Base-by-base conservation (phyloP, 2,113 vertebrate genomes). In the Seriola rivoliana region DNA sequence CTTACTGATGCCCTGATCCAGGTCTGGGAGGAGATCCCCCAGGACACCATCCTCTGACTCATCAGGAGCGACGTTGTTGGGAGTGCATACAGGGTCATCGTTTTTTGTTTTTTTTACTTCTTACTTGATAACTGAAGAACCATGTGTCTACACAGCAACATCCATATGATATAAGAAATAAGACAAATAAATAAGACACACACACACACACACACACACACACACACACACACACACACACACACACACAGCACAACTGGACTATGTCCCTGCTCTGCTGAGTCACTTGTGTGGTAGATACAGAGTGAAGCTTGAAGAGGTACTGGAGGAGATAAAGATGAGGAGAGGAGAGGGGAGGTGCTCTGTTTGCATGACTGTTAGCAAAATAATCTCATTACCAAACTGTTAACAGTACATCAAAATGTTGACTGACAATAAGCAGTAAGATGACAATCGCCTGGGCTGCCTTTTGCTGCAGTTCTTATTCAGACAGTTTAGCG, bases 281-380 rank as follows among this genome's bases (percentile, higher is more conserved):
- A 71, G 54, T 88, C 79, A 75, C 79, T 46, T 36, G 16, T 23
- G 65, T 36, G 65, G 71, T 67, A 66, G 38, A 75, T 23, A 21
- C 66, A 70, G 62, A 63, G 21, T 13, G 59, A 70, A 34, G 71
- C 23, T 34, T 40, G n/a, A 69, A 59, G 52, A 71, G 48, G 68
- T 21, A 52, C 25, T 55, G 67, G 25, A 52, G 1, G 72, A 48
- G 67, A 36, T 10, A n/a, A 40, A 58, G 29, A 7, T 8, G 21
- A 55, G 58, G 57, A 4, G 21, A 55, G 58, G 57, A 3, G 29
- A n/a, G 34, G 34, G 59, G 42, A 48, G 11, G 55, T 4, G 7
- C 44, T 42, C 57, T 25, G 40, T 42, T 38, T 34, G 46, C 21
- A 81, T 44, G 58, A 71, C 17, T 25, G 2, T 69, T 64, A 19